These are phyloP conservation scores for Oscheius onirici DNA, from an alignment of 2,888 invertebrate genomes.

Conservation along the genomic window DNA sequence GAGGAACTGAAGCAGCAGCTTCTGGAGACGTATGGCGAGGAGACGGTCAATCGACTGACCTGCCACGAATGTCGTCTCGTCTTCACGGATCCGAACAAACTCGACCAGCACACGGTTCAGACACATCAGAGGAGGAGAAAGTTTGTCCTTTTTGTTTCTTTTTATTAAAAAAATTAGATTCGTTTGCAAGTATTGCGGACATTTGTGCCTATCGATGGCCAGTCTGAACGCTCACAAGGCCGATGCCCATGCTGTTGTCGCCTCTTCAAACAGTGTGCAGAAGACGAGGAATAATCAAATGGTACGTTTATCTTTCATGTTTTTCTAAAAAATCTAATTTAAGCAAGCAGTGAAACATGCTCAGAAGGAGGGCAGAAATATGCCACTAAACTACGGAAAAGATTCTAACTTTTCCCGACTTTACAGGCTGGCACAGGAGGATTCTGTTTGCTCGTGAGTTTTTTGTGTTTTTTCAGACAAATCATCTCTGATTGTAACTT, in stretches of 20 bases:
- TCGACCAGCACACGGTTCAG: constrained; percentile 43
- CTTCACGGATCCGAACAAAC: constrained; percentile 57
- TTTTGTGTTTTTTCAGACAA: no score
- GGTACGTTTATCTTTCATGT: no score
- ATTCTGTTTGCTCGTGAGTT: constrained; percentile 8
- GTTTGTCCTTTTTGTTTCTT: constrained; percentile 27
- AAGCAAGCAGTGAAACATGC: constrained; percentile 3
- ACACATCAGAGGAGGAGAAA: constrained; percentile 52
- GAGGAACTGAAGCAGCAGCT: constrained; percentile 56
- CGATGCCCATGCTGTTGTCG: constrained; percentile 50
- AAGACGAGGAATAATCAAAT: not conserved
- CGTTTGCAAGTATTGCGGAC: constrained; percentile 65
- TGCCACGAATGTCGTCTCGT: constrained; percentile 62
- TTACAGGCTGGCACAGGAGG: constrained; percentile 1
- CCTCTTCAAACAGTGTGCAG: not conserved
- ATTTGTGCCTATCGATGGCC: constrained; percentile 54
- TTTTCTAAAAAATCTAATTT: not conserved
- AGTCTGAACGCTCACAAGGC: constrained; percentile 64
- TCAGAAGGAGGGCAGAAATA: not conserved
- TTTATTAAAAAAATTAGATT: constrained; percentile 40
- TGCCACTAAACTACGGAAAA: constrained; percentile 2
- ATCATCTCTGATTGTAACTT: no score
- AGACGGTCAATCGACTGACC: constrained; percentile 51
- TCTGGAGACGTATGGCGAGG: constrained; percentile 49
- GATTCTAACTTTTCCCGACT: not conserved